phyloP scores from a whole-genome alignment of 2,797 vertebrate genomes.

The Gymnothorax reevesii region DNA sequence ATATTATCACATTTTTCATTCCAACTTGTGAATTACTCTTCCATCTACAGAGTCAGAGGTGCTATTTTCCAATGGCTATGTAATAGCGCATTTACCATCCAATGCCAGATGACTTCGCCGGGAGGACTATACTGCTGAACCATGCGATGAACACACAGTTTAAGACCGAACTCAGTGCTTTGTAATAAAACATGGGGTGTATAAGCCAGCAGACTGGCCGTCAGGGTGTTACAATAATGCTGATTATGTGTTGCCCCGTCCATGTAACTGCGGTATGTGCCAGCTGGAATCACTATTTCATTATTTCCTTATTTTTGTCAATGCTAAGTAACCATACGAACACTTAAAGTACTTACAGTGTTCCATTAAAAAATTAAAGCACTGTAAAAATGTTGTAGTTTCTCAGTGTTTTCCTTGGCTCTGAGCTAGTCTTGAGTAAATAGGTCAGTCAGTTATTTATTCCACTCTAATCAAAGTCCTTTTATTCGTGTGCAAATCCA shows the following conservation, averaged over 20 bases:
- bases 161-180: neutral
- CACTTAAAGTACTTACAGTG: too few species aligned
- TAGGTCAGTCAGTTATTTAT: too few species aligned
- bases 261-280: neutral
- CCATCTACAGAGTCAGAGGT: neutral
- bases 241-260: neutral
- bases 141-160: neutral
- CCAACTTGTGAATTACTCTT: neutral
- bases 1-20: neutral
- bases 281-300: too few species aligned
- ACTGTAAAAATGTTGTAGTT: too few species aligned
- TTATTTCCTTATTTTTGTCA: too few species aligned
- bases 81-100: neutral
- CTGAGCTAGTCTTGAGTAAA: too few species aligned
- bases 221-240: neutral
- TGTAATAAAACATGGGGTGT: neutral
- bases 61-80: neutral
- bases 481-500: too few species aligned
- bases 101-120: neutral
- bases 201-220: neutral
- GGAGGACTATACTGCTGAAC: neutral
- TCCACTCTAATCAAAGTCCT: too few species aligned
- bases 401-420: too few species aligned
- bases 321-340: too few species aligned
- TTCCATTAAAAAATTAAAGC: too few species aligned